Evolutionary conservation across 2,797 vertebrate species (phyloP).

Genomic region (Pyrrhura leucotis): DNA sequence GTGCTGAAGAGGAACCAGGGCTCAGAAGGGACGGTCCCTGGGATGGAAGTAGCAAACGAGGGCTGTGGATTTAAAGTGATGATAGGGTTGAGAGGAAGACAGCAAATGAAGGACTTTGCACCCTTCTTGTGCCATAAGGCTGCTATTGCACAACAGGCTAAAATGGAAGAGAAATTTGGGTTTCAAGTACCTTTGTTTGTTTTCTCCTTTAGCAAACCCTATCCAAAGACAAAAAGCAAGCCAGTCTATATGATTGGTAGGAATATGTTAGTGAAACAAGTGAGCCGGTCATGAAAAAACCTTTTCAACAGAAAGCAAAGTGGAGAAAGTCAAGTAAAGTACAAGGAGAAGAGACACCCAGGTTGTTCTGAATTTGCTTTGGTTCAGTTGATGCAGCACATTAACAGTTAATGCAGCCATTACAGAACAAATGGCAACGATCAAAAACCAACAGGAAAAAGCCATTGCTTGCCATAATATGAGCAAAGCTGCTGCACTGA

Average conservation of each 20-base stretch:
- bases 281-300: neutral
- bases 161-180: neutral
- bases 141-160: neutral
- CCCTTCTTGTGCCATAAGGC: neutral
- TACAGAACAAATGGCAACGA: neutral
- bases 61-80: neutral
- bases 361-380: neutral
- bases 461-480: neutral
- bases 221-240: neutral
- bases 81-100: neutral
- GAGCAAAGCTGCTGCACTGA: neutral
- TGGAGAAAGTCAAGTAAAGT: neutral
- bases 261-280: neutral
- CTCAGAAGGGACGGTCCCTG: neutral
- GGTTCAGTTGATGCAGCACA: neutral
- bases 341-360: neutral
- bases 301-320: neutral
- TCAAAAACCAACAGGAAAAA: slow-evolving; percentile 52
- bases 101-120: neutral
- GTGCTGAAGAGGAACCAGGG: neutral
- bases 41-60: neutral
- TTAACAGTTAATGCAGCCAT: slow-evolving; percentile 15
- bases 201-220: neutral
- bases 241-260: neutral
- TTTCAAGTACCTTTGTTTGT: neutral